Evolutionary conservation across 1,140 invertebrate genomes (phyloP).

Genomic region (Vanessa atalanta): DNA sequence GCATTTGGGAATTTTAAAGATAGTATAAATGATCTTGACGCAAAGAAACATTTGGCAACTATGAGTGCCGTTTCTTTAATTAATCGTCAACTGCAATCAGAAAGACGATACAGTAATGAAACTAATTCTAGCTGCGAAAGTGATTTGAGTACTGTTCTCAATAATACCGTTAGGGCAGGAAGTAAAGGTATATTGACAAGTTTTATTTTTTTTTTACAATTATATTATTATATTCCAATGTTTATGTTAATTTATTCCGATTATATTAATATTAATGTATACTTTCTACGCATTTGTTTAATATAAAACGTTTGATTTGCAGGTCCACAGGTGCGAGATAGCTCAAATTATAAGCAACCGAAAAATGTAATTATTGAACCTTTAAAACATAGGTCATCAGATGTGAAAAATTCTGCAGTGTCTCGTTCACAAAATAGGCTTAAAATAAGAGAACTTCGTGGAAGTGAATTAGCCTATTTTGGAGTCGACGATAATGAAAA

Average conservation of each 20-base stretch:
- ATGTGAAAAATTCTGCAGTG: conserved; percentile 16
- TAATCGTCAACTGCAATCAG: conserved; percentile 61
- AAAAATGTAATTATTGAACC: background rate
- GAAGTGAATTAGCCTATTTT: conserved; percentile 71
- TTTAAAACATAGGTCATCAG: conserved; percentile 15
- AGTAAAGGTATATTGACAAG: conserved; percentile 49
- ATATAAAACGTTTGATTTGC: conserved; percentile 29
- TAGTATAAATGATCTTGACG: conserved; percentile 34
- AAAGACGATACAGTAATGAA: conserved; percentile 51
- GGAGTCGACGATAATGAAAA: conserved; percentile 54
- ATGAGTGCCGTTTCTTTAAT: conserved; percentile 62
- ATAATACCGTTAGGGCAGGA: conserved; percentile 53
- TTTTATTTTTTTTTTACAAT: background rate
- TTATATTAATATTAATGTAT: too few species aligned
- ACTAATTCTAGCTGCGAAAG: conserved; percentile 43
- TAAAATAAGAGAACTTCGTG: conserved; percentile 66
- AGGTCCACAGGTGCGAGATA: conserved; percentile 45
- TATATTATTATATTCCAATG: background rate
- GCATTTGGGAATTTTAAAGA: conserved; percentile 62
- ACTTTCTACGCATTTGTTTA: too few species aligned
- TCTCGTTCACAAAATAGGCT: conserved; percentile 45
- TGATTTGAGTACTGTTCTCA: conserved; percentile 40
- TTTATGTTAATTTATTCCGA: background rate
- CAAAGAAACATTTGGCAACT: conserved; percentile 36
- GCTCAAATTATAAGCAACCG: background rate